Evolutionary conservation across 2,888 invertebrate genomes (phyloP).

Genomic region (Spicauda simplicius): DNA sequence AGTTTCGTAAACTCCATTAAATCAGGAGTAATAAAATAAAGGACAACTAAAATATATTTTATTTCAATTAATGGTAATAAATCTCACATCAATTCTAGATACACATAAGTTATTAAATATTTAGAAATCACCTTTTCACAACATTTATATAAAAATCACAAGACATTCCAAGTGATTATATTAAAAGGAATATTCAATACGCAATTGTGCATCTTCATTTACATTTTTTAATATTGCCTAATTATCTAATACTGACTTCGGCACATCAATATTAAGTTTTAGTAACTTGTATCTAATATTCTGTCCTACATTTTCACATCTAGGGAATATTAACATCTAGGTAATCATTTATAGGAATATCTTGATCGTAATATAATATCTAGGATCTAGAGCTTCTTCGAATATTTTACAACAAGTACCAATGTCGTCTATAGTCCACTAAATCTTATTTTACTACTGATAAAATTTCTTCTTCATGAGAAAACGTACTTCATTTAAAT

Average conservation of each 20-base stretch:
- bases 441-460: conserved; percentile 45
- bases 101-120: conserved; percentile 9
- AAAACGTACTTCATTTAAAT: conserved; percentile 8
- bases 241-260: conserved; percentile 18
- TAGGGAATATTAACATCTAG: conserved; percentile 35
- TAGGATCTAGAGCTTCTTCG: conserved; percentile 35
- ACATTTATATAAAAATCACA: conserved; percentile 25
- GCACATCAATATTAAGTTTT: conserved; percentile 20
- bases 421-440: not conserved
- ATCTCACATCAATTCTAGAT: not conserved
- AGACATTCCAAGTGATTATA: conserved; percentile 12
- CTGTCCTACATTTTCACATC: conserved; percentile 17
- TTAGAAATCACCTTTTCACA: conserved; percentile 20
- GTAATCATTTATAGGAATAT: conserved; percentile 20
- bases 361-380: conserved; percentile 8
- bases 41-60: not conserved
- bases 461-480: conserved; percentile 12
- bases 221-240: conserved; percentile 3
- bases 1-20: not conserved
- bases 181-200: conserved; percentile 8
- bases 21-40: not conserved
- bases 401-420: conserved; percentile 50
- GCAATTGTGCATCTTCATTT: conserved; percentile 2
- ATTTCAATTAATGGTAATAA: not conserved
- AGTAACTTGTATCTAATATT: not conserved